Evolutionary conservation across 2,113 vertebrate species (phyloP), one percentile per base, ranked within the genome.

Genomic region (Xenus cinereus): DNA sequence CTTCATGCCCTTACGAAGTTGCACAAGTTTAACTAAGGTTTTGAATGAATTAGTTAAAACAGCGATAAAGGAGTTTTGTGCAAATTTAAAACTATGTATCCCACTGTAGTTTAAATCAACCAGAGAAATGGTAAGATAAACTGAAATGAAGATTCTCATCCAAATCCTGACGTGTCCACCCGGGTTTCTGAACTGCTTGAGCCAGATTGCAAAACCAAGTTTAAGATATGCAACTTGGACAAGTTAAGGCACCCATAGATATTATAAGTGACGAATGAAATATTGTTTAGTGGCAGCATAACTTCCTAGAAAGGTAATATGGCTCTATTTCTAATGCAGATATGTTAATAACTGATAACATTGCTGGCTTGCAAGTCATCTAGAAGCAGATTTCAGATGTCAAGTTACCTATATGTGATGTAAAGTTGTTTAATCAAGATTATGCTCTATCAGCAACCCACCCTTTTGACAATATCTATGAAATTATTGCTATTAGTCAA

Each of bases 1-100:
- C 48, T 18, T 14, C 8, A n/a, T 3, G 30, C n/a, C 6, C 30
- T 1, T 3, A 6, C 0, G 4, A 56, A 26, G 39, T 7, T 22
- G 48, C 26, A 28, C 9, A 12, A 50, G 10, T 57, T 64, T 26
- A 48, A 35, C 15, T 9, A 26, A 45, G 48, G 35, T 46, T 43
- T 43, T 54, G 63, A 48, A 17, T 6, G 15, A 75, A n/a, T 39
- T 11, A 20, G n/a, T 48, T 56, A 26, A 18, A 69, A 60, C 8
- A 2, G 19, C 2, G 32, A 35, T 10, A 43, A 62, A 69, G 71
- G n/a, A 39, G 17, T 13, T 75, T 11, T 10, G 33, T 13, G 20
- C 16, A 41, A 30, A 46, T 74, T 33, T 8, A 66, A 28, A 57
- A 37, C 33, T 4, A 41, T 2, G 17, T 54, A 9, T 11, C 26